These are phyloP conservation scores for Aurelia coerulea DNA, from an alignment of 30 jellyfish, hydroid and myxozoan species.

Conservation along the genomic window DNA sequence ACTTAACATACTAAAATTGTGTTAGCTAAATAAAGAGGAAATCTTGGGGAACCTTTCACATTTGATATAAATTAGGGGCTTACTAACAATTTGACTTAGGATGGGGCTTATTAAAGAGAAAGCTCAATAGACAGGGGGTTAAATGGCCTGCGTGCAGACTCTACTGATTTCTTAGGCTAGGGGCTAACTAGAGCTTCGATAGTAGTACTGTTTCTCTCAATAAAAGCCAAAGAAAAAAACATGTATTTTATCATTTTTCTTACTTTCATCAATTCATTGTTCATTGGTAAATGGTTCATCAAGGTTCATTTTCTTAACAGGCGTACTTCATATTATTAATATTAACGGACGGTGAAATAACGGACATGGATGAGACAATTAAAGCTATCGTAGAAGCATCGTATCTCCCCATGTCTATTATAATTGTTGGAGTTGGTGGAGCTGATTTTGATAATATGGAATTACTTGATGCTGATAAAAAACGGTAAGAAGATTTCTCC, in stretches of 20 bases:
- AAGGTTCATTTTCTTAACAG: conserved; percentile 41
- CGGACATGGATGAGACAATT: conserved; percentile 88
- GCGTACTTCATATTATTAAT: conserved; percentile 82
- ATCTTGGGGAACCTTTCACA: no score
- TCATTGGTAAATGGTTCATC: no score
- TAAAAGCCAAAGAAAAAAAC: neutral
- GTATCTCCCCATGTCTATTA: conserved; percentile 82
- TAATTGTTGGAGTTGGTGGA: conserved; percentile 92
- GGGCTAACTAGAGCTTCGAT: no score
- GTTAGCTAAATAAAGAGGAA: no score
- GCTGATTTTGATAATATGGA: conserved; percentile 92
- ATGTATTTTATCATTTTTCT: neutral
- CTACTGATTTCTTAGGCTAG: no score
- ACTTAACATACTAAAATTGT: no score
- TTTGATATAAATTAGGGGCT: no score
- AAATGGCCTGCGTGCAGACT: no score
- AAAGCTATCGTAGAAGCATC: conserved; percentile 88
- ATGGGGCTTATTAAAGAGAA: no score
- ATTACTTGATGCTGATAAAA: conserved; percentile 81
- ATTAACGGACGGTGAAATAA: conserved; percentile 94
- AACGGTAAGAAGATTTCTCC: conserved; percentile 43
- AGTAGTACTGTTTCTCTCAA: no score
- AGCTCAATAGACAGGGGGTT: no score
- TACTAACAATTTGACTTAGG: no score
- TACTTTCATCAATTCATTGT: neutral